phyloP scores from a whole-genome alignment of 2,113 vertebrate species.

The Condylura cristata region DNA sequence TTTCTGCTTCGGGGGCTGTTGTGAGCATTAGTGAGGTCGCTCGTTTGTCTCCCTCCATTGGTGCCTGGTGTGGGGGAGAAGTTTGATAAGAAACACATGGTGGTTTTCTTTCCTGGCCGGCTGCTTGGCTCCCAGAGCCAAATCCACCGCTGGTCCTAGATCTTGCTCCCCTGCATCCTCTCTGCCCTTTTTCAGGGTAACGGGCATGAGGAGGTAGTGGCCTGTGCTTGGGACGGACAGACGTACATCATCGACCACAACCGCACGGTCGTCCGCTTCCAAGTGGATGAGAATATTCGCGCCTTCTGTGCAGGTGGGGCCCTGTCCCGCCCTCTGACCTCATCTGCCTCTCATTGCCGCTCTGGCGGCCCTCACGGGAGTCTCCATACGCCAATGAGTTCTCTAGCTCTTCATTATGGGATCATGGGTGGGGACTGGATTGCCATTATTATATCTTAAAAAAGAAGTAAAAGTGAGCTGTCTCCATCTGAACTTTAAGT shows the following conservation, averaged over 20 bases:
- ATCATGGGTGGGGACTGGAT: background rate
- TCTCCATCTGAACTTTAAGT: too few relatives aligned
- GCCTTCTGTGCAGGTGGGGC: slow-evolving; percentile 96
- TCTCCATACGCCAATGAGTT: background rate
- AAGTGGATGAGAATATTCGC: slow-evolving; percentile 98
- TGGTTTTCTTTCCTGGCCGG: background rate
- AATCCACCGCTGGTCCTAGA: background rate
- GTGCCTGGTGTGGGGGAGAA: background rate
- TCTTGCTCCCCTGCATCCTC: background rate
- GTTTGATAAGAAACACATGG: background rate
- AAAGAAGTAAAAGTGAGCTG: background rate
- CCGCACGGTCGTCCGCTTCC: slow-evolving; percentile 95
- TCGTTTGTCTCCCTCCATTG: background rate
- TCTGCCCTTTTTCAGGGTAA: slow-evolving; percentile 89
- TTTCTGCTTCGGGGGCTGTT: background rate
- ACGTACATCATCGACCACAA: slow-evolving; percentile 98
- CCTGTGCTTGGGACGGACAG: slow-evolving; percentile 98
- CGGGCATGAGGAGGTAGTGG: slow-evolving; percentile 96
- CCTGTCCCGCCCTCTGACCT: background rate
- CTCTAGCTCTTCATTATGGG: background rate
- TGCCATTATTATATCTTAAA: background rate
- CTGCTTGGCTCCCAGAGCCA: background rate
- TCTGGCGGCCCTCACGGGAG: rapidly evolving
- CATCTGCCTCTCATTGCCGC: background rate
- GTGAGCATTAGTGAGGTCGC: too few relatives aligned